Evolutionary conservation across 2,797 vertebrate species (phyloP).

Genomic region (Euthynnus affinis): DNA sequence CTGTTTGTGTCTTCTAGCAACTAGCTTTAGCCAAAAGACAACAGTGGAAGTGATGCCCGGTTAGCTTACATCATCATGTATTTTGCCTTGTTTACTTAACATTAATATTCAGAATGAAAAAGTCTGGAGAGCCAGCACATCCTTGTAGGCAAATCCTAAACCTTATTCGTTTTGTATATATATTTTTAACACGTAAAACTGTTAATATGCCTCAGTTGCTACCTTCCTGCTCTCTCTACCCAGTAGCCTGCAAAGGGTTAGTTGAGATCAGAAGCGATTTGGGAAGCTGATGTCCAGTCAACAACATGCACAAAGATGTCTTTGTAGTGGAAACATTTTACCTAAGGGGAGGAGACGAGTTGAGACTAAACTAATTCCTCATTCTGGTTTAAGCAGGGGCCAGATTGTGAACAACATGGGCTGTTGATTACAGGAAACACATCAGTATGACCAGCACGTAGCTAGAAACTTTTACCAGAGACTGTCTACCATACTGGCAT

Average conservation of each 20-base stretch:
- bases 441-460: conserved; percentile 41
- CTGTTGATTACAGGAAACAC: conserved; percentile 49
- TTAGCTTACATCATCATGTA: background rate
- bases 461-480: conserved; percentile 31
- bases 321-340: conserved; percentile 52
- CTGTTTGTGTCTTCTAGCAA: background rate
- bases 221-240: background rate
- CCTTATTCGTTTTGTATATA: background rate
- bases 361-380: conserved; percentile 50
- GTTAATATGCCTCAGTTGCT: background rate
- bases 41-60: background rate
- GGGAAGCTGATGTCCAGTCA: conserved; percentile 40
- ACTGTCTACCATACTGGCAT: background rate
- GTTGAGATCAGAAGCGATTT: conserved; percentile 49
- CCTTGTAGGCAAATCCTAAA: background rate
- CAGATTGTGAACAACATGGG: conserved; percentile 21
- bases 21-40: conserved; percentile 31
- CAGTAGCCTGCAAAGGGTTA: conserved; percentile 29
- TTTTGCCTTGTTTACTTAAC: background rate
- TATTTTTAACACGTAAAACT: background rate
- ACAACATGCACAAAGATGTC: conserved; percentile 60
- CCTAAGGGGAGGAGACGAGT: conserved; percentile 18
- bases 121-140: background rate
- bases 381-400: conserved; percentile 33
- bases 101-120: background rate